These are phyloP conservation scores for Polymixis lichenea DNA, from an alignment of 2,888 invertebrate species.

Conservation along the genomic window DNA sequence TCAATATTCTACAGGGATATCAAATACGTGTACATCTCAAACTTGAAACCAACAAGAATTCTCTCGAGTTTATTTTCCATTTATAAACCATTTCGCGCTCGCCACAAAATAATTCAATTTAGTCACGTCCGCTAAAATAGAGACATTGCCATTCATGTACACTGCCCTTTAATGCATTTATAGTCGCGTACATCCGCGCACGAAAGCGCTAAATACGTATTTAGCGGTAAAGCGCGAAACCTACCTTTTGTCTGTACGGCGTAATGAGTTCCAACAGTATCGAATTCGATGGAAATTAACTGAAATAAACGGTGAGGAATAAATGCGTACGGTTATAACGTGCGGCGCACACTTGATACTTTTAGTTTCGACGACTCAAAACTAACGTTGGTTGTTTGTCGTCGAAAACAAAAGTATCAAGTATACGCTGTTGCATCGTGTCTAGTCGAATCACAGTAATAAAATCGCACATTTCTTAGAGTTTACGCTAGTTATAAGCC, in stretches of 20 bases:
- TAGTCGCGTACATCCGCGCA: slow-evolving; percentile 66
- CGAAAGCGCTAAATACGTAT: slow-evolving; percentile 67
- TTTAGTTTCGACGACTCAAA: not conserved
- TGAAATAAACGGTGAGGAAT: slow-evolving; percentile 37
- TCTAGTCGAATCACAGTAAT: too few species aligned
- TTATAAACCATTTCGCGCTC: slow-evolving; percentile 49
- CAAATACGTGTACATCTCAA: slow-evolving; percentile 35
- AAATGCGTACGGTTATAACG: slow-evolving; percentile 4
- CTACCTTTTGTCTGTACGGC: slow-evolving; percentile 56
- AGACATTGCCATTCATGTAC: slow-evolving; percentile 62
- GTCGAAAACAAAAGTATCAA: slow-evolving; percentile 1
- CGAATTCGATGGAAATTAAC: slow-evolving; percentile 44
- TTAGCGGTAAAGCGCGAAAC: slow-evolving; percentile 63
- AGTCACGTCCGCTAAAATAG: slow-evolving; percentile 63
- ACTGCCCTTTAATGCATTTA: slow-evolving; percentile 63
- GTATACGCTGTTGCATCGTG: not conserved
- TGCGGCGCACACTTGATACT: slow-evolving; percentile 2
- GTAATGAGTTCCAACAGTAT: slow-evolving; percentile 61
- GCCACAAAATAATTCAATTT: slow-evolving; percentile 61
- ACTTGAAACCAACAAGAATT: slow-evolving; percentile 28
- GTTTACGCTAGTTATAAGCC: not conserved
- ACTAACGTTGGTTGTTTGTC: not conserved
- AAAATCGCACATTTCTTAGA: not conserved
- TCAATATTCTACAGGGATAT: slow-evolving; percentile 38
- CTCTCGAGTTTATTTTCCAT: slow-evolving; percentile 37